Base-by-base conservation (phyloP, 1,140 invertebrate species). In the Brachionus calyciflorus region DNA sequence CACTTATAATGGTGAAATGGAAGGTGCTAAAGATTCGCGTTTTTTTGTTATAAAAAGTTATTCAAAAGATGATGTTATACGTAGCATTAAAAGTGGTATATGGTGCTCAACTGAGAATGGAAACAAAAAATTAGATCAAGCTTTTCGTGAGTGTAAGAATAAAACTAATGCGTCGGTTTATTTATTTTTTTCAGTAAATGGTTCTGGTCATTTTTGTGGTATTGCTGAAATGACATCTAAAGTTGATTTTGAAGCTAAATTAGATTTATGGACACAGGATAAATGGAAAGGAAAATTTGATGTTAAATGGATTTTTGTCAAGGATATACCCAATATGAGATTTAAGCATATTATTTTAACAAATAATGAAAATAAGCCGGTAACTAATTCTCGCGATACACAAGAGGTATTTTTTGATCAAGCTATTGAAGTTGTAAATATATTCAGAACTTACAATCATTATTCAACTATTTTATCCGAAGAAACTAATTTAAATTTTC, bases 61-160 rank as follows among this genome's bases (percentile, higher is more conserved):
- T 84, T 97, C 94, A 0, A 94, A 98, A 86, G 95, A 98, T 84
- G 95, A 98, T 84, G 96, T 98, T 84, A 95, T 98, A 87, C 91
- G 94, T 37, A 94, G 93, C 78, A 98, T 98, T 82, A 97, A 98
- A 85, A 98, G 98, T 85, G 93, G 94, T 84, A 97, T 98, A 81
- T 98, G 95, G 96, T 98, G 95, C 85, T 96, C 93, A 80, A 98
- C 95, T 0, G 94, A 97, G 82, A 93, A 96, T 81, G 95, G 95
- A 17, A 98, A 98, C 84, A 96, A 96, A 82, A 88, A 93, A 40
- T 87, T 98, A 77, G 94, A 98, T 84, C 87, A 90, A 77, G 95
- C 95, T 28, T 98, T 90, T 83, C 90, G 91, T 69, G 93, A 96
- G 81, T 73, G 69, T 17, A 30, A 9, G 30, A 83, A 87, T 17